phyloP scores from a whole-genome alignment of 2,113 vertebrate genomes.

The Oceanites oceanicus region DNA sequence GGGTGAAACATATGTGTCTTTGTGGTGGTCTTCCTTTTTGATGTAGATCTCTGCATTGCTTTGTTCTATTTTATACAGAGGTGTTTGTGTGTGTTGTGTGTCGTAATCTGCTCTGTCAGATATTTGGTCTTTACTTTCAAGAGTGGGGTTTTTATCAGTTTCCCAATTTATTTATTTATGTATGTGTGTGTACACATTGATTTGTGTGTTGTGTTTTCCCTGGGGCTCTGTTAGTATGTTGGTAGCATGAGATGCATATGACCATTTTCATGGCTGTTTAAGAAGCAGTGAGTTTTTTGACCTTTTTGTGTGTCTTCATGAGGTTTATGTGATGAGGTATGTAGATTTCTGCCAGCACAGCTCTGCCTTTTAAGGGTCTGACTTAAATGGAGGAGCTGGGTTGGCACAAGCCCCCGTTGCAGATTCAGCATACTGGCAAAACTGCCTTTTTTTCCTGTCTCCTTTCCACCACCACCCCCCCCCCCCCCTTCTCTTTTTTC shows the following conservation, averaged over 20 bases:
- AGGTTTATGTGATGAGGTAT: slow-evolving; percentile 25
- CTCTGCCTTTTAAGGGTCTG: slow-evolving; percentile 57
- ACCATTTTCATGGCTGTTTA: neutral
- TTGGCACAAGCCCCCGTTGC: slow-evolving; percentile 2
- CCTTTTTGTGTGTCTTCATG: neutral
- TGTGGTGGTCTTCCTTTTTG: slow-evolving; percentile 50
- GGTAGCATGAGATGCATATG: neutral
- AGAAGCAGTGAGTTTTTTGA: neutral
- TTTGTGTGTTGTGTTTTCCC: neutral
- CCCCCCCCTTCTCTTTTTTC: neutral
- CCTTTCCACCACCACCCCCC: too few species aligned
- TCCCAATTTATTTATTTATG: neutral
- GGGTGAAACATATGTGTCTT: slow-evolving; percentile 34
- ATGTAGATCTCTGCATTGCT: slow-evolving; percentile 23
- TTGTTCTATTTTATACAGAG: slow-evolving; percentile 23
- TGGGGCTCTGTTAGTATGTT: neutral
- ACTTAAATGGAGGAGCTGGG: slow-evolving; percentile 34
- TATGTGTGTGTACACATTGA: too few species aligned
- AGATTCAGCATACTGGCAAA: neutral
- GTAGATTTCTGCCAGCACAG: slow-evolving; percentile 7
- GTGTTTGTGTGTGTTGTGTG: neutral
- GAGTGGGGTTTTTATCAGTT: neutral
- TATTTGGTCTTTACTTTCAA: neutral
- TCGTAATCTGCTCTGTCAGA: neutral
- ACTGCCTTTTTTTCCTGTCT: neutral